Evolutionary conservation across 2,113 vertebrate species (phyloP).

Genomic region (Eretmochelys imbricata): DNA sequence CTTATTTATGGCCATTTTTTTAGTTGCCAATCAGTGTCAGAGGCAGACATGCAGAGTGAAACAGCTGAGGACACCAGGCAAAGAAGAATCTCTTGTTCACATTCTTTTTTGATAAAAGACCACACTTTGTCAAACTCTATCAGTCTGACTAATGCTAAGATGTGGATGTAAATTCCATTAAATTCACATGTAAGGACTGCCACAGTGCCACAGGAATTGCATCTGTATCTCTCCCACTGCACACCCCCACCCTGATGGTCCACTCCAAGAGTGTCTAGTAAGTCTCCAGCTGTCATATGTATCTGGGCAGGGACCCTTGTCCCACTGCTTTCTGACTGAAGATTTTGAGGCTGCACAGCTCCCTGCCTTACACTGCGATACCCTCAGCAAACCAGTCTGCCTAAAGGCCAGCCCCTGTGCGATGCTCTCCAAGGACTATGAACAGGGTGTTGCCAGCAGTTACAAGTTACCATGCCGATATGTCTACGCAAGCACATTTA

Average conservation of each 20-base stretch:
- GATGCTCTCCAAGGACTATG: neutral
- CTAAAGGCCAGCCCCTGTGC: neutral
- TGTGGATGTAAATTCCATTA: accelerated
- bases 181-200: neutral
- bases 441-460: neutral
- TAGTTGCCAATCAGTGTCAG: conserved; percentile 35
- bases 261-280: neutral
- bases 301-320: neutral
- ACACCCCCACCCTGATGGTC: neutral
- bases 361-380: neutral
- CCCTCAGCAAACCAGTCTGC: neutral
- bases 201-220: neutral
- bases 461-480: neutral
- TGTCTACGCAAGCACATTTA: neutral
- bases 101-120: neutral
- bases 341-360: neutral
- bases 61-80: neutral
- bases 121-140: neutral
- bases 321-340: neutral
- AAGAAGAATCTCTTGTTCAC: neutral
- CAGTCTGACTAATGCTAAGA: neutral
- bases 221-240: neutral
- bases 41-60: neutral
- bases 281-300: neutral
- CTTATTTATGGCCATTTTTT: conserved; percentile 50